Evolutionary conservation across 2,797 vertebrate species (phyloP).

Genomic region (Phrynocephalus forsythii): DNA sequence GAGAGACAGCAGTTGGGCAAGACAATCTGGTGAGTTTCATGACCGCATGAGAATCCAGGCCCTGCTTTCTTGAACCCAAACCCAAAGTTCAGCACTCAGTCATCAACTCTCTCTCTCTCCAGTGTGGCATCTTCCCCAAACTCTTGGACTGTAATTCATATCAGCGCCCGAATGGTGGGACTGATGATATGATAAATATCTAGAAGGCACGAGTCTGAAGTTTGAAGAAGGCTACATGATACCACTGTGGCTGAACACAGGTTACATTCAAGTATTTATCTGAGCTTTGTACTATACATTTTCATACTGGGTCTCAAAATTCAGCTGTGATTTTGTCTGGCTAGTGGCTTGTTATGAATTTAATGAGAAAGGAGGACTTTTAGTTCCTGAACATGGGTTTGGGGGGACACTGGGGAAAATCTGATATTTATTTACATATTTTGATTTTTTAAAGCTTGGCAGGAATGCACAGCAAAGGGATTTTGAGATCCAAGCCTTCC

Average conservation of each 20-base stretch:
- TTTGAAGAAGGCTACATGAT: background rate
- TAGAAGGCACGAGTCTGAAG: no score
- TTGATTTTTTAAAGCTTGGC: background rate
- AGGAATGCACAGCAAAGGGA: background rate
- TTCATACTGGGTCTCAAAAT: background rate
- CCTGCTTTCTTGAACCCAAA: background rate
- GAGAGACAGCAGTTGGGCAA: background rate
- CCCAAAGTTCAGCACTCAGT: background rate
- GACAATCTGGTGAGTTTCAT: background rate
- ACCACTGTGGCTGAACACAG: background rate
- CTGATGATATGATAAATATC: no score
- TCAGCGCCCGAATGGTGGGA: background rate
- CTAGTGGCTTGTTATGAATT: background rate
- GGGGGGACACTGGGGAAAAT: background rate
- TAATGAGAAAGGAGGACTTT: background rate
- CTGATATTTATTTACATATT: conserved; percentile 10
- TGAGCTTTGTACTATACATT: background rate
- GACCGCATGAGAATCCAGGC: background rate
- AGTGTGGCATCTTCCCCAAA: background rate
- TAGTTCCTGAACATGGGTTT: background rate
- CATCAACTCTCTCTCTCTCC: background rate
- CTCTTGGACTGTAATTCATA: background rate
- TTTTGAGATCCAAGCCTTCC: background rate
- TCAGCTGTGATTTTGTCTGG: background rate
- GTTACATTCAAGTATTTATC: background rate